Conservation (phyloP, 2,797 vertebrate species). For the Alcedo quadribrachys region DNA sequence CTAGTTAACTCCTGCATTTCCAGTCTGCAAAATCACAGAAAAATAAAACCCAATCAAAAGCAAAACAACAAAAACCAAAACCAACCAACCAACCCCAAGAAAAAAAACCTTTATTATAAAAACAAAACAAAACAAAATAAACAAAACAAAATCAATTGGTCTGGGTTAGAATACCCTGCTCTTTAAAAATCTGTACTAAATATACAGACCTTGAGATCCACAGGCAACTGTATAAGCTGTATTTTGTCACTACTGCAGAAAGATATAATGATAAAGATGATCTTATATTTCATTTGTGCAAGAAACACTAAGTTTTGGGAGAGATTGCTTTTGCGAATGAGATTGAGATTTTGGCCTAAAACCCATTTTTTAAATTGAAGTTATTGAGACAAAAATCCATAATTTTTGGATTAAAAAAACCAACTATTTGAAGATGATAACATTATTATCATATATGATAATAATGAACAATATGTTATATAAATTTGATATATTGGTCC, state of each 20-base stretch:
- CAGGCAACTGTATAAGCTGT: neutral
- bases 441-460: neutral
- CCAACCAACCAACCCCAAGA: too few species aligned
- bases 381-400: neutral
- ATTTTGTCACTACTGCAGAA: neutral
- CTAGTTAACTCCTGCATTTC: constrained; percentile 65
- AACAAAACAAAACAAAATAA: neutral
- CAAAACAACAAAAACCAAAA: too few species aligned
- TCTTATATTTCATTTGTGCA: neutral
- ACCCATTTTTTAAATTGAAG: neutral
- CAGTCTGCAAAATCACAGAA: neutral
- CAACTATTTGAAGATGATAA: neutral
- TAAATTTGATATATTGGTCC: neutral
- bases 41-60: neutral
- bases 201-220: neutral
- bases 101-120: neutral
- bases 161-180: neutral
- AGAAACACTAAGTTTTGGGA: neutral
- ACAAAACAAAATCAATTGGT: neutral
- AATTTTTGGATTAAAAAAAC: neutral
- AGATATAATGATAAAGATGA: neutral
- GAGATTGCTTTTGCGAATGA: neutral
- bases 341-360: neutral
- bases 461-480: neutral
- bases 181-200: neutral